phyloP scores from a whole-genome alignment of 2,113 vertebrate species.

The Lates calcarifer region DNA sequence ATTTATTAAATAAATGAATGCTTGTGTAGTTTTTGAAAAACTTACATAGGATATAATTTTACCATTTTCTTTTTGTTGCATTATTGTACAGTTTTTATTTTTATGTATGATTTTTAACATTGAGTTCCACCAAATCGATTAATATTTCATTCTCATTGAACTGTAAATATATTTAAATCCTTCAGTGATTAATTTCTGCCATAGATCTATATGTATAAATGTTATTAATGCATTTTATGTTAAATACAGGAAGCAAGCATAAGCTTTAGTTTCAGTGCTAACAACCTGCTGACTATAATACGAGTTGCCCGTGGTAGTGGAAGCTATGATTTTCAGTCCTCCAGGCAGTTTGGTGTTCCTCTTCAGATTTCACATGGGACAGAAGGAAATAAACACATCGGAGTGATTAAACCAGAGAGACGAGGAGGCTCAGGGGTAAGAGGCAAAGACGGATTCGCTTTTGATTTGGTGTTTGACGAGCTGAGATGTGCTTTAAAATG shows the following conservation, averaged over 20 bases:
- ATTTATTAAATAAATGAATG: conserved; percentile 65
- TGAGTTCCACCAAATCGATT: conserved; percentile 27
- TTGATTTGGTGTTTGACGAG: background rate
- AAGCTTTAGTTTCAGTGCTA: conserved; percentile 44
- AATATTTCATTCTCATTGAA: conserved; percentile 36
- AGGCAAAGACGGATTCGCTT: conserved; percentile 1
- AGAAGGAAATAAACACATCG: conserved; percentile 6
- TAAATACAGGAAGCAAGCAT: conserved; percentile 22
- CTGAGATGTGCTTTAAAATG: conserved; percentile 21
- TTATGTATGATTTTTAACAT: conserved; percentile 48
- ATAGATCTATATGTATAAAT: conserved; percentile 63
- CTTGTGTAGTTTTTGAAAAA: conserved; percentile 70
- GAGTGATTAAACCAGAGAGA: conserved; percentile 2
- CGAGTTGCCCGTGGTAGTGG: background rate
- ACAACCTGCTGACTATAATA: conserved; percentile 20
- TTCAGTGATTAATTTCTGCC: conserved; percentile 45
- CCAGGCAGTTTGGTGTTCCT: conserved; percentile 51
- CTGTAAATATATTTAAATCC: conserved; percentile 78
- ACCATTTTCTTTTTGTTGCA: conserved; percentile 28
- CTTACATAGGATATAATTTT: conserved; percentile 48
- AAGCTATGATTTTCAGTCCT: conserved; percentile 2
- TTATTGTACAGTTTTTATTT: conserved; percentile 74
- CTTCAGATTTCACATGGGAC: conserved; percentile 26
- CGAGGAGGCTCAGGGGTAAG: conserved; percentile 2
- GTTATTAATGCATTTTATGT: conserved; percentile 57